These are phyloP conservation scores for Austrolebias charrua DNA, from an alignment of 2,797 vertebrate genomes.

Conservation along the genomic window DNA sequence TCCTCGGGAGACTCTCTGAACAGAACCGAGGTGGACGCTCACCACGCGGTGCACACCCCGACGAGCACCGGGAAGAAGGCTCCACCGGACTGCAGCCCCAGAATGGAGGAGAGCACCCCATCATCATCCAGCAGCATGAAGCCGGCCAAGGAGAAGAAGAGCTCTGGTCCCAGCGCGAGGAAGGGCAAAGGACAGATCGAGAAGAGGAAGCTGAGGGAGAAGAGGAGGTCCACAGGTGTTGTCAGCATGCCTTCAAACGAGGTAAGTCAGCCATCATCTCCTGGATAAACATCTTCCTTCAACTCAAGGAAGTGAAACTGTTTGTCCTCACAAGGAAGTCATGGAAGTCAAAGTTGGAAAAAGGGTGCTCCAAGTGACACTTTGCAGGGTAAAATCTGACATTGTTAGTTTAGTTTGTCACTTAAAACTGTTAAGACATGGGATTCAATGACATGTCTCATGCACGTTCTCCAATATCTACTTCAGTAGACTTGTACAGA, in stretches of 20 bases:
- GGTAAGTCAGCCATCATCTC: constrained; percentile 72
- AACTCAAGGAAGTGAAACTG: neutral
- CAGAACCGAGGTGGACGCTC: constrained; percentile 73
- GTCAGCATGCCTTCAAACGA: constrained; percentile 93
- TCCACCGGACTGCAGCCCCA: constrained; percentile 64
- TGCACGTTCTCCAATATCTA: too few species aligned
- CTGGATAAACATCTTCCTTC: neutral
- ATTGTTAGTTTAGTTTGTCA: too few species aligned
- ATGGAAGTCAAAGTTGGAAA: neutral
- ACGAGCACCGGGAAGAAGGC: constrained; percentile 69
- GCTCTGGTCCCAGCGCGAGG: constrained; percentile 88
- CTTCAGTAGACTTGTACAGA: too few species aligned
- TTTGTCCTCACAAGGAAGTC: neutral
- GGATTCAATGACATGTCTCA: too few species aligned
- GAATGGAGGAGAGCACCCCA: constrained; percentile 74
- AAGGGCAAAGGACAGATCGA: constrained; percentile 98
- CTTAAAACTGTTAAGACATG: too few species aligned
- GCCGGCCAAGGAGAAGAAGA: constrained; percentile 85
- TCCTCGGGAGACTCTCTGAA: constrained; percentile 71
- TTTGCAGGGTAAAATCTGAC: too few species aligned
- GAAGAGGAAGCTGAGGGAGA: constrained; percentile 95
- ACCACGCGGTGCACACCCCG: constrained; percentile 31
- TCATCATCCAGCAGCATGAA: constrained; percentile 66
- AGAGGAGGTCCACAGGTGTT: constrained; percentile 95
- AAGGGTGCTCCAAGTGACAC: too few species aligned